These are phyloP conservation scores for honey bee (Apis mellifera) DNA, from an alignment of 1,140 invertebrate species.

Conservation along the genomic window DNA sequence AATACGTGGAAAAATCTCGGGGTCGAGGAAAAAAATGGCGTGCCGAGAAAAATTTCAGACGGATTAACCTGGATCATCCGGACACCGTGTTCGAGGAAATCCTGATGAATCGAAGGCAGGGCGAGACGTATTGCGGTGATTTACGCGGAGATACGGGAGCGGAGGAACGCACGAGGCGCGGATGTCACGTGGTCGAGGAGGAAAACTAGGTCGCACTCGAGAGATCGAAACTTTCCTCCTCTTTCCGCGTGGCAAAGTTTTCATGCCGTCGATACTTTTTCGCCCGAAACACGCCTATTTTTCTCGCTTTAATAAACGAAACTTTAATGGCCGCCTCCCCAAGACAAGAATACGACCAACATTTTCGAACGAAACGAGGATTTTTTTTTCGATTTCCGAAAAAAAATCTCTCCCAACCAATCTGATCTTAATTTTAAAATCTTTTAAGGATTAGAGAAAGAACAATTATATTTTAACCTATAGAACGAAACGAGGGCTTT, in stretches of 20 bases:
- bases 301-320: background rate
- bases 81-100: background rate
- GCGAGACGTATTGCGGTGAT: conserved; percentile 15
- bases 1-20: background rate
- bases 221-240: conserved; percentile 50
- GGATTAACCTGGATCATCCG: conserved; percentile 8
- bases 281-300: background rate
- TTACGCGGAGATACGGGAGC: background rate
- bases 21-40: background rate
- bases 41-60: background rate
- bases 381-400: background rate
- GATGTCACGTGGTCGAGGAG: conserved; percentile 4
- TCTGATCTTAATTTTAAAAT: too few species aligned
- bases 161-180: background rate
- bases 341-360: too few species aligned
- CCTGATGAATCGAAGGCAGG: conserved; percentile 31
- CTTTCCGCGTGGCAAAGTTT: conserved; percentile 36
- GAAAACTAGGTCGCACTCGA: conserved; percentile 51
- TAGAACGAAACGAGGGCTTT: too few species aligned
- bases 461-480: too few species aligned
- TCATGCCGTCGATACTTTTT: conserved; percentile 31
- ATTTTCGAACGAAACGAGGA: background rate
- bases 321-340: background rate
- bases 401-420: too few species aligned
- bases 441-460: too few species aligned